Evolutionary conservation across 2,888 invertebrate genomes (phyloP).

Genomic region (Pantelozetes paolii): DNA sequence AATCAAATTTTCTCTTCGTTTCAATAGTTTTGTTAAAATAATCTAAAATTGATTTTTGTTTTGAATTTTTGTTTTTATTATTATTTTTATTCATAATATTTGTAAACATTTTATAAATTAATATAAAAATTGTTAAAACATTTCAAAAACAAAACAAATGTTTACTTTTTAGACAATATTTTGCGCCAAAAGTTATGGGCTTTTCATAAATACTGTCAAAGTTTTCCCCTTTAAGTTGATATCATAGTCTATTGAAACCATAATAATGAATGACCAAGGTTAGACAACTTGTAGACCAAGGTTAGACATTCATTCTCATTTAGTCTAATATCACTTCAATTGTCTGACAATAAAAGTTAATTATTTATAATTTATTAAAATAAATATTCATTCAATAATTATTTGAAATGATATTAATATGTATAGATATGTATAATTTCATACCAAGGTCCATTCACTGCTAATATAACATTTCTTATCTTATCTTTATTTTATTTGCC

Average conservation of each 20-base stretch:
- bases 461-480: too few species aligned
- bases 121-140: background rate
- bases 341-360: too few species aligned
- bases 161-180: background rate
- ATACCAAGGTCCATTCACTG: too few species aligned
- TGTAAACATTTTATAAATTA: background rate
- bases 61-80: background rate
- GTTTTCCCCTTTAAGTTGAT: background rate
- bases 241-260: background rate
- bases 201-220: background rate
- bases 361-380: too few species aligned
- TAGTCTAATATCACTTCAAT: too few species aligned
- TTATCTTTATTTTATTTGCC: too few species aligned
- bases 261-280: too few species aligned
- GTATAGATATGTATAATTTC: too few species aligned
- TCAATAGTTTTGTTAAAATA: slow-evolving; percentile 26
- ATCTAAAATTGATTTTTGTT: slow-evolving; percentile 38
- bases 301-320: too few species aligned
- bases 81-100: slow-evolving; percentile 3
- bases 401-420: too few species aligned
- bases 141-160: background rate
- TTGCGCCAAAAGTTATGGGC: slow-evolving; percentile 20
- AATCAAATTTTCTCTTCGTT: slow-evolving; percentile 23
- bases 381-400: too few species aligned
- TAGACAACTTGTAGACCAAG: too few species aligned